Conservation (phyloP, 2,888 invertebrate genomes). For the Galerucella calmariensis region DNA sequence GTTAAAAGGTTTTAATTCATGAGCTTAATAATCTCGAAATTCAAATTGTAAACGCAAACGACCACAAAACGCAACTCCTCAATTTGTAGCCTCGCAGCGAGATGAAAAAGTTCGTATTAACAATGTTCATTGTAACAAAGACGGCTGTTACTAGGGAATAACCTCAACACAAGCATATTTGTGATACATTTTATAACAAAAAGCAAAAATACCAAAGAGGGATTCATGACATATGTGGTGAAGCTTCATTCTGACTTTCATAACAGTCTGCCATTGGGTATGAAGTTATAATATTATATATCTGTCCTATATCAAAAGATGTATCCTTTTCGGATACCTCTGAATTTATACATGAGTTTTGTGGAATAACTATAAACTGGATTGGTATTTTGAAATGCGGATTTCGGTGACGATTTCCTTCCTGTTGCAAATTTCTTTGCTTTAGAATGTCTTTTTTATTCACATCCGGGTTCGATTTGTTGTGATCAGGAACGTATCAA, state of each 20-base stretch:
- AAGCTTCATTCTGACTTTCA: slow-evolving; percentile 17
- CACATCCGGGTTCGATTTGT: slow-evolving; percentile 31
- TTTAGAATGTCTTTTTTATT: slow-evolving; percentile 32
- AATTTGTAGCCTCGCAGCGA: background rate
- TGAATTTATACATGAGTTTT: slow-evolving; percentile 41
- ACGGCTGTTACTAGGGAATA: background rate
- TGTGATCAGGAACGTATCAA: slow-evolving; percentile 11
- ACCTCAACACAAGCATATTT: too few species aligned
- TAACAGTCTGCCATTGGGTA: slow-evolving; percentile 38
- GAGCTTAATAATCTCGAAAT: background rate
- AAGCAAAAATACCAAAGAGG: too few species aligned
- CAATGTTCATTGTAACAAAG: slow-evolving; percentile 17
- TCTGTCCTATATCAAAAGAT: slow-evolving; percentile 35
- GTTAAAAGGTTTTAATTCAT: too few species aligned
- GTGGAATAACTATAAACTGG: slow-evolving; percentile 39
- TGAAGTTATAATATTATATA: slow-evolving; percentile 37
- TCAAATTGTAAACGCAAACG: too few species aligned
- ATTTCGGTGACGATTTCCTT: slow-evolving; percentile 37
- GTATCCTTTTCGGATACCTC: slow-evolving; percentile 37
- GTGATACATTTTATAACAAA: too few species aligned
- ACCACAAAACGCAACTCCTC: background rate
- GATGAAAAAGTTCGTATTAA: slow-evolving; percentile 8
- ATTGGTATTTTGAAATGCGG: slow-evolving; percentile 38
- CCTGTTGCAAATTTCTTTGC: slow-evolving; percentile 29
- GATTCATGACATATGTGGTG: too few species aligned